Evolutionary conservation across 2,113 vertebrate genomes (phyloP), one percentile per base, ranked within the genome.

Genomic region (Henicopernis longicauda): DNA sequence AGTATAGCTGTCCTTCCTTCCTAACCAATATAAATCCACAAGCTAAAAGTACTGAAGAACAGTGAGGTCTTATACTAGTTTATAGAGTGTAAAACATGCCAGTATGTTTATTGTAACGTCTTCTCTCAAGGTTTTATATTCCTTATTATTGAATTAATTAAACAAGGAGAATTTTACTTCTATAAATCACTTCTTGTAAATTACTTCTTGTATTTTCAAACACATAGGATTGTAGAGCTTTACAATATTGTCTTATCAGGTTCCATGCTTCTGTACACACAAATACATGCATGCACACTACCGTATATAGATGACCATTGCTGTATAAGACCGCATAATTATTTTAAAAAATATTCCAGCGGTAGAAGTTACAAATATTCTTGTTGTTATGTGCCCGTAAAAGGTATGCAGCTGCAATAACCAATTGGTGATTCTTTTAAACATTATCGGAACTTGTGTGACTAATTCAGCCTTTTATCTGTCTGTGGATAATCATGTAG

Each of bases 391-490:
- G n/a, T 81, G 32, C 22, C 38, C 13, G 1, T 65, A 54, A 82
- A 91, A 72, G 44, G 21, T 59, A 71, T 85, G 32, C 38, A 79
- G 50, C 72, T 94, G 32, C 61, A 91, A 14, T 84, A 82, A 59
- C 25, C n/a, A 78, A 19, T 54, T 74, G 76, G 21, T 72, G 78
- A 82, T 82, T 85, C 57, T 87, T 93, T 81, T 55, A 92, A 66
- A 71, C 34, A 74, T 72, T 91, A 94, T 96, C 91, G 69, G 44
- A 85, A 80, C 61, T 69, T 78, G 21, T 94, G 54, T 96, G 74
- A 96, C 90, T 95, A 95, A 96, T 94, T 94, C 81, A 82, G 32
- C 40, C 74, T 93, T 96, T 93, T 91, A 94, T 96, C 95, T 96
- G 5, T 96, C 66, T 93, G 69, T 42, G 74, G 84, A 72, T 96